These are phyloP conservation scores for Electrophaes corylata DNA, from an alignment of 2,888 invertebrate species.

Conservation along the genomic window DNA sequence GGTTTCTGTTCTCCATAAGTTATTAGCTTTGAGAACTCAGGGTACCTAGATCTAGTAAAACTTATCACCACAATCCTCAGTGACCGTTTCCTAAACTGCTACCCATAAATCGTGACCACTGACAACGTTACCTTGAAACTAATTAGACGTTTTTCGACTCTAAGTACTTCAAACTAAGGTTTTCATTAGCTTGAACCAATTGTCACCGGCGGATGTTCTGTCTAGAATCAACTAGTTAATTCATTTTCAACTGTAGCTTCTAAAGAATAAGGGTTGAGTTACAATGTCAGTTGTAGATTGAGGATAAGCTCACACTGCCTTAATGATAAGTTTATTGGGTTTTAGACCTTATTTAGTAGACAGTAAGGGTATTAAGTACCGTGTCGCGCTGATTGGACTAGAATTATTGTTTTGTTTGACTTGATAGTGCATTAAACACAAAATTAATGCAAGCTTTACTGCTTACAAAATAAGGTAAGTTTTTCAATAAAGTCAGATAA, in stretches of 20 bases:
- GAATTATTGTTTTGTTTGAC: conserved; percentile 3
- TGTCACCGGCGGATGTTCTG: neutral
- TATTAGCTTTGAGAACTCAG: neutral
- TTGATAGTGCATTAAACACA: neutral
- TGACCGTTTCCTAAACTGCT: conserved; percentile 33
- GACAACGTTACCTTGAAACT: conserved; percentile 26
- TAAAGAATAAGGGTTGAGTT: neutral
- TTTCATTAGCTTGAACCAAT: neutral
- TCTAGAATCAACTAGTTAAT: neutral
- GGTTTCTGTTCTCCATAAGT: conserved; percentile 1
- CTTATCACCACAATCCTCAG: conserved; percentile 30
- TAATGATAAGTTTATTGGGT: conserved; percentile 7
- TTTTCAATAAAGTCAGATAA: no score
- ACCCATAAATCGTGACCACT: conserved; percentile 29
- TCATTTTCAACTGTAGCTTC: neutral
- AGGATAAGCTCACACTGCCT: neutral
- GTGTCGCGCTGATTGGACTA: neutral
- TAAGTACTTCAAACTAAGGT: neutral
- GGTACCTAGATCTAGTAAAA: conserved; percentile 31
- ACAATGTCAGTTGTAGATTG: neutral
- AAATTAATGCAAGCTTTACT: neutral
- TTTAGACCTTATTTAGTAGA: conserved; percentile 5
- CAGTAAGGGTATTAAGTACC: neutral
- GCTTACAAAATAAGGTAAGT: no score
- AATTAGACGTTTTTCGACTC: conserved; percentile 4